Evolutionary conservation across 2,113 vertebrate species (phyloP).

Genomic region (Ranitomeya variabilis): DNA sequence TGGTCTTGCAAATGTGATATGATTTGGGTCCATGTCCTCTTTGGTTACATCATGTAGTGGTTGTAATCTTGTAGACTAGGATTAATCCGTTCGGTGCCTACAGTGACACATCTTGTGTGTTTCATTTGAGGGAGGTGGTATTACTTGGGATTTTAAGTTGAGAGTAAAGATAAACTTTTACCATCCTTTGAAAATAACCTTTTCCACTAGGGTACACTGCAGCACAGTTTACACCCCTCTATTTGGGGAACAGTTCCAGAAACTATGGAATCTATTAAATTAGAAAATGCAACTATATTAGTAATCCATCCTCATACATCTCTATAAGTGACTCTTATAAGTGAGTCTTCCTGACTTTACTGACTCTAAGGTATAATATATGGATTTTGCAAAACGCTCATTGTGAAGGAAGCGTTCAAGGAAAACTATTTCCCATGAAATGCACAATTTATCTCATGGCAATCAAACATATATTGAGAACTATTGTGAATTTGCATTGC

Average conservation of each 20-base stretch:
- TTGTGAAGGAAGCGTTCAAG: background rate
- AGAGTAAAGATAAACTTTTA: background rate
- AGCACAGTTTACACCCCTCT: background rate
- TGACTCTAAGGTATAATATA: background rate
- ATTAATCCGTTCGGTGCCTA: background rate
- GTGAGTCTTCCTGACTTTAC: no score
- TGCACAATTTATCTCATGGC: background rate
- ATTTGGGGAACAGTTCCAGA: background rate
- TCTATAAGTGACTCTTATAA: background rate
- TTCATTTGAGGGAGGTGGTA: background rate
- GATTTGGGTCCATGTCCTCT: constrained; percentile 22
- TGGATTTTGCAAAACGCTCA: background rate
- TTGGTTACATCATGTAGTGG: background rate
- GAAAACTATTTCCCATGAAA: background rate
- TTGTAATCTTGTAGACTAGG: no score
- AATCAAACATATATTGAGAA: background rate
- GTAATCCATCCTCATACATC: background rate
- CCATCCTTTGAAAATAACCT: background rate
- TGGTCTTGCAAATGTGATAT: constrained; percentile 1
- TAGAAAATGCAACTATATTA: background rate
- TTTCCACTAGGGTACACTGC: no score
- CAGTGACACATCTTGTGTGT: background rate
- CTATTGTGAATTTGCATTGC: background rate
- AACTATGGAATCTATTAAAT: background rate
- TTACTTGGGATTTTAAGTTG: background rate